A percentile compares a stretch with the other conserved stretches of the same genome.
phyloP scores from a whole-genome alignment of 2,113 vertebrate genomes.

The Oceanodroma tethys region DNA sequence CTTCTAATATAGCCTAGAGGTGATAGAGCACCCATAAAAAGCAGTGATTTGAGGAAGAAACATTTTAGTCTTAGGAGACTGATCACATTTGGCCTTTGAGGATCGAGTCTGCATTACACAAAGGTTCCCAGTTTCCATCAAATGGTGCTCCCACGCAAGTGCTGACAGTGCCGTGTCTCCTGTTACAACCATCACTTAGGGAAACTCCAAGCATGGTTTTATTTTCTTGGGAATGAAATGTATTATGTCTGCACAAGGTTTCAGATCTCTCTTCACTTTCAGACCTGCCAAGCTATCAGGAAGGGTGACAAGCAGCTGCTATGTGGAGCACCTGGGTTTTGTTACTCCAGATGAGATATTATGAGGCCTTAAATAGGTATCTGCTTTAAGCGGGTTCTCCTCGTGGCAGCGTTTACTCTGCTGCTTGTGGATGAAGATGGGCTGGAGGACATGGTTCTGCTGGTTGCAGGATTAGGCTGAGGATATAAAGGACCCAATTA shows the following conservation, averaged over 20 bases:
- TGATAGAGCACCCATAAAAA: background rate
- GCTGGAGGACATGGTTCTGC: background rate
- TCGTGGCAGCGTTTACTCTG: background rate
- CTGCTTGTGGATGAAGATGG: background rate
- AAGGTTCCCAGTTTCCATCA: background rate
- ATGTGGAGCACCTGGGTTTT: slow-evolving; percentile 29
- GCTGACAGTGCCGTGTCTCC: background rate
- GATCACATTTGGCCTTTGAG: background rate
- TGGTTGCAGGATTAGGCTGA: background rate
- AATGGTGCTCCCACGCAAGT: background rate
- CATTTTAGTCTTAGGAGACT: background rate
- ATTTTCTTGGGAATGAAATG: slow-evolving; percentile 27
- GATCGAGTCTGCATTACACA: background rate
- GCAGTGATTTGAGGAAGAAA: background rate
- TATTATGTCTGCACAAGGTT: background rate
- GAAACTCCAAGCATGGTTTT: slow-evolving; percentile 1
- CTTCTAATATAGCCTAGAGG: background rate
- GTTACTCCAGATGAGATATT: background rate
- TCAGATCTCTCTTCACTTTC: slow-evolving; percentile 24
- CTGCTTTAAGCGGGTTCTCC: background rate
- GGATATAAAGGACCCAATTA: background rate
- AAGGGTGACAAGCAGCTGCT: slow-evolving; percentile 18
- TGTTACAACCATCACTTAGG: background rate
- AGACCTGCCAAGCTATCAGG: slow-evolving; percentile 5
- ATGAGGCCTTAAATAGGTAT: background rate